These are phyloP conservation scores for Leucoptera coffeella DNA, from an alignment of 2,888 invertebrate genomes.

Conservation along the genomic window DNA sequence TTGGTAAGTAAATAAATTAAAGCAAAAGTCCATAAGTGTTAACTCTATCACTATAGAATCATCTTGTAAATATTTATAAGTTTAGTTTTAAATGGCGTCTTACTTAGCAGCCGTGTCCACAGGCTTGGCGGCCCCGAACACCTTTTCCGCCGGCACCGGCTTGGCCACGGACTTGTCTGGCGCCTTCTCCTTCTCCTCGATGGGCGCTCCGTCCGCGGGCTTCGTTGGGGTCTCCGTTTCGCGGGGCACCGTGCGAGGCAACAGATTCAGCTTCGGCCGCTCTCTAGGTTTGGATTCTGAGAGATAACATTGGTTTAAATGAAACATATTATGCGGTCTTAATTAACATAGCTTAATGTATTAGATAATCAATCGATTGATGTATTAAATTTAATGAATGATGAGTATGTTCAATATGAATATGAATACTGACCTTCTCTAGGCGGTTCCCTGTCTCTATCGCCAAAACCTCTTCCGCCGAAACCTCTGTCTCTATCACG, in stretches of 20 bases:
- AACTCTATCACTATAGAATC: neutral
- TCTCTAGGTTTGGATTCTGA: constrained; percentile 54
- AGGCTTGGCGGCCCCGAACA: constrained; percentile 93
- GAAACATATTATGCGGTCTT: too few species aligned
- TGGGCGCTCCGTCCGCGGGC: constrained; percentile 23
- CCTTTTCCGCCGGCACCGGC: constrained; percentile 61
- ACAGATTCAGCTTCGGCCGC: constrained; percentile 72
- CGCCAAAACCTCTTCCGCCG: constrained; percentile 32
- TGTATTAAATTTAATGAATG: too few species aligned
- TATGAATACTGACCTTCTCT: constrained; percentile 26
- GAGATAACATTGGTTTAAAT: too few species aligned
- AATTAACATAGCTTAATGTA: too few species aligned
- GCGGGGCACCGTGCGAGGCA: constrained; percentile 73
- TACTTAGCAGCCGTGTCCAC: constrained; percentile 84
- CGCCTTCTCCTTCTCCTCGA: constrained; percentile 13
- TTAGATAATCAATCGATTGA: too few species aligned
- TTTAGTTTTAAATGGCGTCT: constrained; percentile 8
- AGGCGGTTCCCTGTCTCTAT: constrained; percentile 30
- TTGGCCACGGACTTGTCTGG: constrained; percentile 26
- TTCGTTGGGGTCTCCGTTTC: constrained; percentile 33
- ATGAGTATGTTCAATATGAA: constrained; percentile 3
- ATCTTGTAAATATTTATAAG: neutral
- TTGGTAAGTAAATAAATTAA: too few species aligned
- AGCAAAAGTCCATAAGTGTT: too few species aligned
- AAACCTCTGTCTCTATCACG: constrained; percentile 25